Evolutionary conservation across 1,140 invertebrate genomes (phyloP).

Genomic region (Melanaphis sacchari): DNA sequence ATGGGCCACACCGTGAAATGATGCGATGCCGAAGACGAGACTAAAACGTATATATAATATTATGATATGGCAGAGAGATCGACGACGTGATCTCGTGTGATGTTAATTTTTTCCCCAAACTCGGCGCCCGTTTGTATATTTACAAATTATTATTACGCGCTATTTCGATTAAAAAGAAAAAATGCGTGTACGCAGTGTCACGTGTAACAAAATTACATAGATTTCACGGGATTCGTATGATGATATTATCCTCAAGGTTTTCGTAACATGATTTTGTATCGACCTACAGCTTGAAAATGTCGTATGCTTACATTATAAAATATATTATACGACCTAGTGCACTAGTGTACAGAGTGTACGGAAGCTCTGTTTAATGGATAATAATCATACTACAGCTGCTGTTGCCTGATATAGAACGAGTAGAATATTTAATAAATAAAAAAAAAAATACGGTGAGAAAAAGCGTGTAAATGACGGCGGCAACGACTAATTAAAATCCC

Average conservation of each 20-base stretch:
- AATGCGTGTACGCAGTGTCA: not conserved
- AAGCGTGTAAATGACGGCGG: not conserved
- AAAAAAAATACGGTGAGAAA: constrained; percentile 15
- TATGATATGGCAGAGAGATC: not conserved
- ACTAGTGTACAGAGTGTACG: too few species aligned
- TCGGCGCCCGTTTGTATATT: not conserved
- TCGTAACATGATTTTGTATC: not conserved
- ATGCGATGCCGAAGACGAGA: not conserved
- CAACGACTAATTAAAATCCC: constrained; percentile 50
- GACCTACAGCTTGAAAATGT: not conserved
- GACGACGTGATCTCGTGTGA: constrained; percentile 18
- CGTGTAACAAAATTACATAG: not conserved
- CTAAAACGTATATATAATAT: not conserved
- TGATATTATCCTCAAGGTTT: not conserved
- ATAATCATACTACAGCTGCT: not conserved
- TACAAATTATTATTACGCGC: not conserved
- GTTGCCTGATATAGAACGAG: not conserved
- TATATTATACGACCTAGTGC: not conserved
- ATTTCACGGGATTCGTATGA: not conserved
- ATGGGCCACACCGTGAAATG: constrained; percentile 48
- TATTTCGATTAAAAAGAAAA: not conserved
- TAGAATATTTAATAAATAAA: constrained; percentile 12
- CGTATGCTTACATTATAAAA: not conserved
- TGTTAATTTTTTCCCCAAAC: not conserved
- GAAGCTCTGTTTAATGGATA: not conserved